These are phyloP conservation scores for Syrista parreyssii DNA, from an alignment of 2,888 invertebrate species.

Conservation along the genomic window DNA sequence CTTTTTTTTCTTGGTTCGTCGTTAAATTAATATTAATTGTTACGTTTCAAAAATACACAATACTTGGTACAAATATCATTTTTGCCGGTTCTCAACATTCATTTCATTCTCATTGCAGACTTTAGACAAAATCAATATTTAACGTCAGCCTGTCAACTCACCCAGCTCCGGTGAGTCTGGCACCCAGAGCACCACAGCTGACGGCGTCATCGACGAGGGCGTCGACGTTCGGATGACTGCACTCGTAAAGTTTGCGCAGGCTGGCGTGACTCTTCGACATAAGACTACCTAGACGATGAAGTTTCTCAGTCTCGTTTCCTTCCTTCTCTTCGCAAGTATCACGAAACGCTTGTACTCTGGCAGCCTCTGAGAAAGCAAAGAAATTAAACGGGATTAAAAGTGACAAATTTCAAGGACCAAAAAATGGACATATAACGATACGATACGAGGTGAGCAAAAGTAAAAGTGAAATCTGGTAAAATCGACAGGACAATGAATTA, in stretches of 20 bases:
- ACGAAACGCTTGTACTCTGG: constrained; percentile 74
- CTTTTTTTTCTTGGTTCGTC: no score
- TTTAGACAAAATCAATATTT: not conserved
- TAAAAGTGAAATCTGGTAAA: no score
- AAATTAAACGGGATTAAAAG: not conserved
- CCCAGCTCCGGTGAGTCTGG: constrained; percentile 96
- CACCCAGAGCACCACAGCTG: constrained; percentile 78
- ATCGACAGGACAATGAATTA: no score
- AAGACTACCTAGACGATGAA: constrained; percentile 77
- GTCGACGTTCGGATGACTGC: constrained; percentile 91
- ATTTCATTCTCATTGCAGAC: no score
- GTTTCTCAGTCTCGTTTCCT: constrained; percentile 58
- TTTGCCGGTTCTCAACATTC: no score
- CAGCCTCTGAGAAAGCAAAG: constrained; percentile 77
- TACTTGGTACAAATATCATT: no score
- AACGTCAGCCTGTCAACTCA: constrained; percentile 53
- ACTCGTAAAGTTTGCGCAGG: constrained; percentile 87
- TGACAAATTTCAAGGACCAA: not conserved
- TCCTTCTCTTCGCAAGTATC: constrained; percentile 51
- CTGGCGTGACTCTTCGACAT: constrained; percentile 93
- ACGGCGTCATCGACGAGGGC: constrained; percentile 80
- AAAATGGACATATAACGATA: not conserved
- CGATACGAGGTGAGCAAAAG: no score
- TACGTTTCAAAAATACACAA: no score
- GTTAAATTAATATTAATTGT: no score